Base-by-base conservation (phyloP, 2,888 invertebrate species). In the Xanthia togata region DNA sequence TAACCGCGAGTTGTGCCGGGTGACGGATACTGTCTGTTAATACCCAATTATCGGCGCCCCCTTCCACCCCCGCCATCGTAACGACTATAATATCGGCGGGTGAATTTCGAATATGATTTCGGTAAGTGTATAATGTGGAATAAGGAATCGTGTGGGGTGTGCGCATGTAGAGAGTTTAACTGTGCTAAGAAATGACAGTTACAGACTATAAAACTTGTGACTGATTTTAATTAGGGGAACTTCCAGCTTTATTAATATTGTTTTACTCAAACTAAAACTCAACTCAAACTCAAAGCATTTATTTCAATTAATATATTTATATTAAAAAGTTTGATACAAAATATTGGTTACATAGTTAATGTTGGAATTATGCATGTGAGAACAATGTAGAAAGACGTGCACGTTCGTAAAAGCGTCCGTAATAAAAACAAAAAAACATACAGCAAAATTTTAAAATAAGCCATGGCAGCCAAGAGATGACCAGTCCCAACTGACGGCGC, bases 21-120 rank as follows among this genome's bases (percentile, higher is more conserved):
- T 93, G 93, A 93, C 93, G 92, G 92, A 88, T 91, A 91, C 90
- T 93, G 92, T 94, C 94, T 93, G 94, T 93, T 94, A 94, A 94
- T 94, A 93, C 92, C 93, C 94, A 94, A 94, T 94, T 94, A 94
- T 91, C 79, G 74, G 75, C 79, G 80, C 86, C 81, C 82, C 87
- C 84, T 73, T 73, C 84, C 81, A n/a, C 80, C 85, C 84, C n/a
- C 4, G 44, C 73, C 75, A 5, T 74, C 78, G 81, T 79, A 78
- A 83, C 80, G 82, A 81, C 80, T 84, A 76, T 84, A 84, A 81
- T 78, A 84, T 82, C 62, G 74, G 59, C 44, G 82, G 82, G 75
- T 75, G 81, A 82, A 79, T 82, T 73, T 75, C 67, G 83, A 82
- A 87, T 78, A 75, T 86, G 76, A 81, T 81, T 76, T 68, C 71